Base-by-base conservation (phyloP, 1,140 invertebrate species). In the Pteromalus puparum region DNA sequence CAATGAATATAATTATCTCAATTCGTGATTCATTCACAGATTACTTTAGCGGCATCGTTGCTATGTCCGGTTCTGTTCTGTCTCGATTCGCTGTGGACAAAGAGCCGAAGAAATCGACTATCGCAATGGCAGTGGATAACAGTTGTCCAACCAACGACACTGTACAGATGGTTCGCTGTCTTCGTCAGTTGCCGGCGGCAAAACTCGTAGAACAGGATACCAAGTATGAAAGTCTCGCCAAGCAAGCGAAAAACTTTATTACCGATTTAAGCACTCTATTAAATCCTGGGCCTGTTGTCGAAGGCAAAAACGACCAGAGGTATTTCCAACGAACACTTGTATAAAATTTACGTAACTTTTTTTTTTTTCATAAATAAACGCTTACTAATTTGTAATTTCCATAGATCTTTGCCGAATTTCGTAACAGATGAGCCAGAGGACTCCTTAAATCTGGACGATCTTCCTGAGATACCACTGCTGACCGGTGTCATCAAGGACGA, bases 401-500 rank as follows among this genome's bases (percentile, higher is more conserved):
- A 21, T 28, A 92, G 95, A 28, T 94, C 92, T 7, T 84, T 96
- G 26, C 95, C 96, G 0, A 93, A 94, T 28, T 85, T 96, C 4
- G 91, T 96, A 1, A 90, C 93, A 34, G 90, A 94, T 0, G 91
- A 94, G 67, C 95, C 95, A 1, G 92, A 95, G 30, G 89, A 95
- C 24, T 93, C 95, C 18, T 87, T 97, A n/a, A 92, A 93, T 48
- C 90, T 92, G 9, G 92, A 91, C 21, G 89, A 93, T 21, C 92
- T 94, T 84, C 94, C 94, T 18, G 91, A 93, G 0, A 94, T 96
- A 28, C 96, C 96, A 0, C 87, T 97, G 80, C 91, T 97, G 0
- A 96, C 95, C 0, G 96, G 96, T 4, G 95, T 96, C 3, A 94
- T 95, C 1, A 95, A 95, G 38, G 94, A 96, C 67, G 96, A 97